phyloP scores from a whole-genome alignment of 2,113 vertebrate genomes.

The Passer montanus region DNA sequence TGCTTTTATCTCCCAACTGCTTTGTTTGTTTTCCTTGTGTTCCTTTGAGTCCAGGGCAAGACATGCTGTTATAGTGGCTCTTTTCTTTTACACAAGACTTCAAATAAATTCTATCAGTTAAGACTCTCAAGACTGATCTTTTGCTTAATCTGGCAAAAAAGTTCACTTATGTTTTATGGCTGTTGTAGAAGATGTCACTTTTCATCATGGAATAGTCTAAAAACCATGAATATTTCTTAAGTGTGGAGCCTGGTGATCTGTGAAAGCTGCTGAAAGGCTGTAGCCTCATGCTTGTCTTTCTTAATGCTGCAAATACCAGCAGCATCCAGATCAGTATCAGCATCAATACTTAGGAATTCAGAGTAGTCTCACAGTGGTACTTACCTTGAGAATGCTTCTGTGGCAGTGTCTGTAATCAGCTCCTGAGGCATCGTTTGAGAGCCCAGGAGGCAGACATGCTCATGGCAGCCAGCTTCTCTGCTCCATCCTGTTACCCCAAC shows the following conservation, averaged over 20 bases:
- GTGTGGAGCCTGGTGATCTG: neutral
- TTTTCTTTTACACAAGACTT: neutral
- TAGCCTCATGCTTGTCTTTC: neutral
- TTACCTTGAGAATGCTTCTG: neutral
- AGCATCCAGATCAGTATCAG: neutral
- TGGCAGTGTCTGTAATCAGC: neutral
- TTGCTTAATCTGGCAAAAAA: neutral
- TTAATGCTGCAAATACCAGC: neutral
- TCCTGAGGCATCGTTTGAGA: neutral
- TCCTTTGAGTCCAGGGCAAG: neutral
- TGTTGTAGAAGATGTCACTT: neutral
- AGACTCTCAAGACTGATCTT: neutral
- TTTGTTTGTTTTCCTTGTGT: neutral
- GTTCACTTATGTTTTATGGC: neutral
- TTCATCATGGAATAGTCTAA: neutral
- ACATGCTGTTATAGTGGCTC: neutral
- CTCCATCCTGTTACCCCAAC: neutral
- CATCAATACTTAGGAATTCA: neutral
- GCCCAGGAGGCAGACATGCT: neutral
- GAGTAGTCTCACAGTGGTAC: neutral
- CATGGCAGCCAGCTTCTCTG: neutral
- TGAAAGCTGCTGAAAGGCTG: neutral
- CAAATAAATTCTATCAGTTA: neutral
- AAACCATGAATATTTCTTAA: neutral
- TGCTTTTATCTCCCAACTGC: neutral